A percentile compares a stretch with the other conserved stretches of the same genome.
Evolutionary conservation across 2,888 invertebrate genomes (phyloP).

Genomic region (Terebella lapidaria): DNA sequence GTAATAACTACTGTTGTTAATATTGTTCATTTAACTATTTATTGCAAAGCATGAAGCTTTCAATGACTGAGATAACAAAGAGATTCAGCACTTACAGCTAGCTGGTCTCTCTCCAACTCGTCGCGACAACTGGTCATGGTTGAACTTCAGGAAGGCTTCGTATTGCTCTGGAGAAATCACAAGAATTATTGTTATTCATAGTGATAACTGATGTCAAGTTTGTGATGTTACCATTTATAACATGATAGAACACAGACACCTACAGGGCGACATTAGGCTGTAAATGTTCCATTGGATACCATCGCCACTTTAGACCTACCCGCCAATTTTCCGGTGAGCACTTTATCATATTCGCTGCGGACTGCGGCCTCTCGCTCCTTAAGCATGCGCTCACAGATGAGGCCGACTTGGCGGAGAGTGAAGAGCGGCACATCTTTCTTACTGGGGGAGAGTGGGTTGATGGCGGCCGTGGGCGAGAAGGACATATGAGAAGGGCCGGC

Average conservation of each 20-base stretch:
- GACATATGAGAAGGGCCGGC: neutral
- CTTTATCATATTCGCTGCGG: conserved; percentile 89
- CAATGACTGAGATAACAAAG: too few species aligned
- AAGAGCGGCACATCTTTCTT: conserved; percentile 76
- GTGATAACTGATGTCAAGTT: too few species aligned
- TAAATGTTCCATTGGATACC: too few species aligned
- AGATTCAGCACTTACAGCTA: conserved; percentile 51
- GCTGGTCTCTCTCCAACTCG: conserved; percentile 57
- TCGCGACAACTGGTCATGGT: conserved; percentile 91
- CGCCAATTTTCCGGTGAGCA: conserved; percentile 85
- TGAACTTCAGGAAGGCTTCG: conserved; percentile 97
- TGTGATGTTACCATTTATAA: too few species aligned
- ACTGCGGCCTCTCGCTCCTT: conserved; percentile 91
- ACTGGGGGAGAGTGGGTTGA: conserved; percentile 29
- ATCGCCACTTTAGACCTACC: too few species aligned
- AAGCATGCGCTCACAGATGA: conserved; percentile 95
- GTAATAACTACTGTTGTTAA: too few species aligned
- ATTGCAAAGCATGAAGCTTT: too few species aligned
- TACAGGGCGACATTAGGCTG: too few species aligned
- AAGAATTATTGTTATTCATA: too few species aligned
- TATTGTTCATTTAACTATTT: too few species aligned
- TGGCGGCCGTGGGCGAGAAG: neutral
- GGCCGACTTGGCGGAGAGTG: conserved; percentile 74
- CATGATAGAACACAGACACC: too few species aligned
- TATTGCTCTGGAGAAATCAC: conserved; percentile 80